These are phyloP conservation scores for Dasyurus viverrinus DNA, from an alignment of 2,113 vertebrate species.

Conservation along the genomic window DNA sequence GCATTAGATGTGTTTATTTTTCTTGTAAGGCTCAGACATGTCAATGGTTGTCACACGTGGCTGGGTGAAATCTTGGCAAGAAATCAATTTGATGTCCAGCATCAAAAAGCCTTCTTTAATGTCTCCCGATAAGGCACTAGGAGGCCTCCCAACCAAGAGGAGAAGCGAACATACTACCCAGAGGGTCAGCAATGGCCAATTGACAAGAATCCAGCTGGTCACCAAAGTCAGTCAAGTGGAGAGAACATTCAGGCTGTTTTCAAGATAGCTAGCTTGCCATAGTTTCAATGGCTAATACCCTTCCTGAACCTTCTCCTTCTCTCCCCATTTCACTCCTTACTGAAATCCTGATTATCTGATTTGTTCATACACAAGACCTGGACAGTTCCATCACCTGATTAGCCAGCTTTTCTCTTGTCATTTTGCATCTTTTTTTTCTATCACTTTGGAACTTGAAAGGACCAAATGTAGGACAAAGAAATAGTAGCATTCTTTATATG, in stretches of 20 bases:
- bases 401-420: not conserved
- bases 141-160: constrained; percentile 67
- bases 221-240: constrained; percentile 40
- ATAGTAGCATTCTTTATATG: not conserved
- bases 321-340: not conserved
- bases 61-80: constrained; percentile 85
- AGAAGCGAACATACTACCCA: constrained; percentile 71
- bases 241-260: not conserved
- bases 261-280: not conserved
- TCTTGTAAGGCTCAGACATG: constrained; percentile 82
- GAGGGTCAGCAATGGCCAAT: constrained; percentile 71
- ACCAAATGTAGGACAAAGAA: not conserved
- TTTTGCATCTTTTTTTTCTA: not conserved
- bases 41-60: constrained; percentile 83
- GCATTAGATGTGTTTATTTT: constrained; percentile 84
- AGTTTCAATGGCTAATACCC: not conserved
- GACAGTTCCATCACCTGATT: not conserved
- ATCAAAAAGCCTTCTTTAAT: constrained; percentile 81
- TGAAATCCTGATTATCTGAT: not conserved
- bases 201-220: constrained; percentile 54
- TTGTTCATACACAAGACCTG: not conserved
- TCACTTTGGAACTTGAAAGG: not conserved
- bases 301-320: not conserved
- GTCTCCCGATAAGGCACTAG: constrained; percentile 79
- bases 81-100: constrained; percentile 85